Conservation (phyloP, 2,797 vertebrate species). For the Lepilemur ruficaudatus region DNA sequence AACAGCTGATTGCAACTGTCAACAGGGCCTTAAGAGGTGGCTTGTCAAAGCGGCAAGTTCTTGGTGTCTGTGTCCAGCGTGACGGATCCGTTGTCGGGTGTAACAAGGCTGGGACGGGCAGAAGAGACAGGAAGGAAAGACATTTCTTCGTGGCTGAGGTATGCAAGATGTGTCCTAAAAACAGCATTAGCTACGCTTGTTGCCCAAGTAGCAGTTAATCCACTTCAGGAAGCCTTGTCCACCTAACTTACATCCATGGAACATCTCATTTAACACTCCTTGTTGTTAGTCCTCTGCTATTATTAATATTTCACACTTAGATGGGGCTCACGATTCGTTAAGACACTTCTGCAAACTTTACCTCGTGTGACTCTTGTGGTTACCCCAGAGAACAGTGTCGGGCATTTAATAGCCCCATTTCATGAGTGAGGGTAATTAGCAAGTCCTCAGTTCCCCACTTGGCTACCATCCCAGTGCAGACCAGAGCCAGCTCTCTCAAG, state of each 20-base stretch:
- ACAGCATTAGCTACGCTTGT: background rate
- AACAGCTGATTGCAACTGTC: background rate
- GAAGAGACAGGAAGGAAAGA: background rate
- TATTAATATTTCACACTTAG: background rate
- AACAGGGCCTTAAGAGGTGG: background rate
- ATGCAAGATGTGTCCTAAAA: background rate
- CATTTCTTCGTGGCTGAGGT: background rate
- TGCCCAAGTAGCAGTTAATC: background rate
- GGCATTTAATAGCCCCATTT: background rate
- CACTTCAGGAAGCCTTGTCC: background rate
- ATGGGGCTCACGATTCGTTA: background rate
- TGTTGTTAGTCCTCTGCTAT: background rate
- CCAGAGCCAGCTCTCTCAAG: background rate
- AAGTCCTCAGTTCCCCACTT: background rate
- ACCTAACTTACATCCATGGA: background rate
- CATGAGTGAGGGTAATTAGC: background rate
- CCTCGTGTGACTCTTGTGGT: background rate
- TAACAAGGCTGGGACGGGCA: background rate
- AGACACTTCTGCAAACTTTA: background rate
- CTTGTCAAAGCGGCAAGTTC: background rate
- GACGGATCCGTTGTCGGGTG: rapidly evolving
- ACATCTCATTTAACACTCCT: background rate
- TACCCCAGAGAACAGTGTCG: background rate
- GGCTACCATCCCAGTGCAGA: background rate
- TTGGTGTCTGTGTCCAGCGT: background rate